These are phyloP conservation scores for Metopolophium dirhodum DNA, from an alignment of 1,140 invertebrate genomes.

Conservation along the genomic window DNA sequence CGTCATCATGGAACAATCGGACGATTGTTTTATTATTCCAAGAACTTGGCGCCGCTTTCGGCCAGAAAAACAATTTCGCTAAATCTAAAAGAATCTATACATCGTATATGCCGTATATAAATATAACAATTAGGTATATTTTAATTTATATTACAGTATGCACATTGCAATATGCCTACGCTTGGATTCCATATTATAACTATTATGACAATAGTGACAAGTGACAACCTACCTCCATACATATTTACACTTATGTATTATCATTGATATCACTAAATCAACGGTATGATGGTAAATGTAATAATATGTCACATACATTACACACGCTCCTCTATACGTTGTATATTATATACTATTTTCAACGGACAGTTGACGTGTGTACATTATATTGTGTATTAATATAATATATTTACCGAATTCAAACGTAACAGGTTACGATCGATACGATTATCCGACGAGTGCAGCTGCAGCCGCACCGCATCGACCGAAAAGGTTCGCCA, in stretches of 20 bases:
- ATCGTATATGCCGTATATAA: too few relatives aligned
- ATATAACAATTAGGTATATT: too few relatives aligned
- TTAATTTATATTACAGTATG: too few relatives aligned
- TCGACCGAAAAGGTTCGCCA: neutral
- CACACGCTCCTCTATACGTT: too few relatives aligned
- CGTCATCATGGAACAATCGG: neutral
- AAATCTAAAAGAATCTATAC: neutral
- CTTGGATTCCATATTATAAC: too few relatives aligned
- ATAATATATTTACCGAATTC: neutral
- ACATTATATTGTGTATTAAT: neutral
- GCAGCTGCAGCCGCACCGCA: neutral
- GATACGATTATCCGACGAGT: neutral
- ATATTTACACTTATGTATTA: too few relatives aligned
- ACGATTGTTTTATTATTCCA: constrained; percentile 9
- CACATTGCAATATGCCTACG: neutral
- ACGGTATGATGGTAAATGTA: too few relatives aligned
- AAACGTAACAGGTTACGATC: neutral
- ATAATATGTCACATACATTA: too few relatives aligned
- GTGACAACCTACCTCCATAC: too few relatives aligned
- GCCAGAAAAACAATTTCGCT: neutral
- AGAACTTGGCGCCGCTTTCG: neutral
- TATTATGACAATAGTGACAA: too few relatives aligned
- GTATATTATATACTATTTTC: neutral
- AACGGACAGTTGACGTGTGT: neutral
- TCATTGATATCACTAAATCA: too few relatives aligned